Evolutionary conservation across 2,113 vertebrate species (phyloP).

Genomic region (Pitta sordida): DNA sequence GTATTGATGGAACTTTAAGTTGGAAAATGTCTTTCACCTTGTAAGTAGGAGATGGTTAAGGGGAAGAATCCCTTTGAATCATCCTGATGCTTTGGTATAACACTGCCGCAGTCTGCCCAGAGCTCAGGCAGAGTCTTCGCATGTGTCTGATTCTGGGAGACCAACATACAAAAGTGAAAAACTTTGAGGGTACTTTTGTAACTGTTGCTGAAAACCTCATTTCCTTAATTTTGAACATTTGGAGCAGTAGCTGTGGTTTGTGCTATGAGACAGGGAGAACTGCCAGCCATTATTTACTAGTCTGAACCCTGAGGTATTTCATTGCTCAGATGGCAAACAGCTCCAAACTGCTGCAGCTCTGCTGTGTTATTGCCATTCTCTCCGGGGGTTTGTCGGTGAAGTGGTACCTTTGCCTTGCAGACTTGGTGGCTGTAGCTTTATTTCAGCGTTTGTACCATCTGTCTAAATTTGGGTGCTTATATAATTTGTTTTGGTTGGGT

Average conservation of each 20-base stretch:
- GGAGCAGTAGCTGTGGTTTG: not conserved
- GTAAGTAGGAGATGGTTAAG: not conserved
- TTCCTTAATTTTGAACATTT: slow-evolving; percentile 1
- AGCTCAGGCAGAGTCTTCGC: not conserved
- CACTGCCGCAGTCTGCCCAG: not conserved
- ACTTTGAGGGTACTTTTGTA: slow-evolving; percentile 2
- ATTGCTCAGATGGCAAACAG: not conserved
- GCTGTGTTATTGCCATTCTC: not conserved
- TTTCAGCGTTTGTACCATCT: not conserved
- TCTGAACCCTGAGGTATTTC: not conserved
- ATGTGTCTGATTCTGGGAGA: not conserved
- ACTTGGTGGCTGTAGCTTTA: not conserved
- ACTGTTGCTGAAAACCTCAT: slow-evolving; percentile 34
- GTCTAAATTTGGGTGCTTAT: slow-evolving; percentile 2
- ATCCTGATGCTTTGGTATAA: not conserved
- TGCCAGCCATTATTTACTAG: slow-evolving; percentile 1
- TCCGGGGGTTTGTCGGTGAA: not conserved
- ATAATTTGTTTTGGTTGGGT: slow-evolving; percentile 46
- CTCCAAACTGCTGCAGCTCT: not conserved
- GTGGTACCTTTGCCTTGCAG: not conserved
- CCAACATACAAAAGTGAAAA: not conserved
- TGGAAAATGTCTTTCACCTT: not conserved
- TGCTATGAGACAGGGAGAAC: slow-evolving; percentile 17
- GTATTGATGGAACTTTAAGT: not conserved
- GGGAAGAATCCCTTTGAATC: not conserved